Evolutionary conservation across 2,797 vertebrate genomes (phyloP).

Genomic region (Brachymystax lenok): DNA sequence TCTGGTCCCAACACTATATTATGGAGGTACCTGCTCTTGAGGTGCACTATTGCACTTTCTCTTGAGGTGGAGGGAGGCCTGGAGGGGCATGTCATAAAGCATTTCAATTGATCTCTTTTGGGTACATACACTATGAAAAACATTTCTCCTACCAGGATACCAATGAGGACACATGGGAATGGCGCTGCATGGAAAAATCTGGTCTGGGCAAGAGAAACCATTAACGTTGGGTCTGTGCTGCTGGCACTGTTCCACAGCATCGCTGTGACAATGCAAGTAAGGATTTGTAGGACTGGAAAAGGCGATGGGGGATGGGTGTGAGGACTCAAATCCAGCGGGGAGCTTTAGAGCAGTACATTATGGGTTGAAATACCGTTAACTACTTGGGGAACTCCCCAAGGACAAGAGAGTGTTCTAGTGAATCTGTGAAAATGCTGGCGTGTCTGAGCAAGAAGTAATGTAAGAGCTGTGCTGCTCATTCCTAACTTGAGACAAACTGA

Average conservation of each 20-base stretch:
- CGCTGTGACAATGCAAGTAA: background rate
- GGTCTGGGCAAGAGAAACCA: constrained; percentile 5
- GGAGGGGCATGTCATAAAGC: too few species aligned
- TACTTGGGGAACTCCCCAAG: constrained; percentile 8
- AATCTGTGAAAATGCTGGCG: background rate
- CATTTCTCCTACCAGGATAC: background rate
- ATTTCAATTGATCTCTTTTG: background rate
- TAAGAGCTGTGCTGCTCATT: background rate
- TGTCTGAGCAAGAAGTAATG: constrained; percentile 15
- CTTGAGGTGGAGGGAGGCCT: background rate
- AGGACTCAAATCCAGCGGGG: background rate
- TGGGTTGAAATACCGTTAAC: background rate
- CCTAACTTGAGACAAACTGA: background rate
- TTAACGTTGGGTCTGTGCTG: background rate
- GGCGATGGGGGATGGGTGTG: background rate
- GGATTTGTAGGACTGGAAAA: background rate
- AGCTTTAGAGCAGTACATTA: background rate
- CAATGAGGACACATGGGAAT: constrained; percentile 5
- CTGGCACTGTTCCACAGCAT: background rate
- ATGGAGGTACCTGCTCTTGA: background rate
- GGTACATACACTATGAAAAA: background rate
- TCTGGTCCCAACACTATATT: background rate
- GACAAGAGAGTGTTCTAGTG: background rate
- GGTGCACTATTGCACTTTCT: too few species aligned
- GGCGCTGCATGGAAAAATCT: background rate